Conservation (phyloP, 2,113 vertebrate species). For the Centrocercus urophasianus region DNA sequence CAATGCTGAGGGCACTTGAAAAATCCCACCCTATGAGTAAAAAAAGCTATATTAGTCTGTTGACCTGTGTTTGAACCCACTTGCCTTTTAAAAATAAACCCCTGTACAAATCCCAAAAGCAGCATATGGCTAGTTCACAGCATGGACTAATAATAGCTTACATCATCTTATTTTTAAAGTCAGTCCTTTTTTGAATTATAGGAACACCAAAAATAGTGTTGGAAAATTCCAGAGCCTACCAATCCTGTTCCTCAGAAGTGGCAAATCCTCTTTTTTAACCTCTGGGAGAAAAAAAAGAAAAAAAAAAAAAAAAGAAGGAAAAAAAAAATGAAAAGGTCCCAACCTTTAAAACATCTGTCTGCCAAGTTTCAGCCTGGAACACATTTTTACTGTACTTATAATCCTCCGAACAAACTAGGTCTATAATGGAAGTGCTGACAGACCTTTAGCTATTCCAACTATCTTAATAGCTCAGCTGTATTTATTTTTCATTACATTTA, state of each 20-base stretch:
- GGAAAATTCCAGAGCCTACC: conserved; percentile 66
- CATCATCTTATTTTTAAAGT: conserved; percentile 69
- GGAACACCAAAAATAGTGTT: conserved; percentile 45
- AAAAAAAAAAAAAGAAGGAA: not conserved
- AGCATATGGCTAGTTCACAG: conserved; percentile 67
- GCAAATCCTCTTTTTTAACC: conserved; percentile 49
- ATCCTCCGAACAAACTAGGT: conserved; percentile 78
- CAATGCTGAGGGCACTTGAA: not conserved
- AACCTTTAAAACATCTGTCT: conserved; percentile 64
- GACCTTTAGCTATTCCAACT: conserved; percentile 72
- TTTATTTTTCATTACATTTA: conserved; percentile 84
- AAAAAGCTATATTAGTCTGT: conserved; percentile 61
- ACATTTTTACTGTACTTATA: conserved; percentile 80
- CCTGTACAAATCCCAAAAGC: conserved; percentile 52
- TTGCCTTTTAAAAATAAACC: conserved; percentile 70
- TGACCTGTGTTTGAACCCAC: conserved; percentile 60
- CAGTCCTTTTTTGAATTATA: conserved; percentile 53
- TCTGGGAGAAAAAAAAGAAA: not conserved
- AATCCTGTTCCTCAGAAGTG: conserved; percentile 58
- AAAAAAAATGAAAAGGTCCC: conserved; percentile 19
- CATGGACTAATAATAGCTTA: conserved; percentile 72
- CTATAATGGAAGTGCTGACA: conserved; percentile 81
- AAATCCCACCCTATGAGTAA: conserved; percentile 55
- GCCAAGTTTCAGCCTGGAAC: conserved; percentile 76
- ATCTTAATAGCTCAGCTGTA: conserved; percentile 79